phyloP scores from a whole-genome alignment of 2,888 invertebrate genomes.

The Lissonota sp. region DNA sequence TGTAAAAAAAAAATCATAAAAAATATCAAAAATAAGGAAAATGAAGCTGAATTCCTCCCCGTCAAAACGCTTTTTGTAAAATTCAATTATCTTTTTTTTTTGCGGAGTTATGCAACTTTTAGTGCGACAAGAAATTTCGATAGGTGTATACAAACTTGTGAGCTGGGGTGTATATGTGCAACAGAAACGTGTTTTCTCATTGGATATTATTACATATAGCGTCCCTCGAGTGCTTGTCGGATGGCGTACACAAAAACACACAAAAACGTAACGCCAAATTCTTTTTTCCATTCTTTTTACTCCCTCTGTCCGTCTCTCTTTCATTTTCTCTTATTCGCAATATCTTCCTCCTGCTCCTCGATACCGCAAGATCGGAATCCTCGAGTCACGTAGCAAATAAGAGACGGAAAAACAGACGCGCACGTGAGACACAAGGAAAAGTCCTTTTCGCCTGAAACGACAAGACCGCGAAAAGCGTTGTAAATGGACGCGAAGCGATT shows the following conservation, averaged over 20 bases:
- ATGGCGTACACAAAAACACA: conserved; percentile 12
- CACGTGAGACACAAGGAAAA: conserved; percentile 36
- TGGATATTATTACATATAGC: conserved; percentile 35
- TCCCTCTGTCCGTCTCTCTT: background rate
- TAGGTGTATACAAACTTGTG: too few species aligned
- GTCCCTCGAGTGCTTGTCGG: conserved; percentile 22
- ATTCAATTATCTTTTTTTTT: too few species aligned
- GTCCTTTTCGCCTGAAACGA: conserved; percentile 13
- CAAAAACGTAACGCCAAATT: conserved; percentile 37
- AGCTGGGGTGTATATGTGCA: conserved; percentile 8
- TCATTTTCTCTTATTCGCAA: conserved; percentile 33
- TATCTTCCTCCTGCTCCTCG: background rate
- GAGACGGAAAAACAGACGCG: conserved; percentile 26
- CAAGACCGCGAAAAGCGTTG: conserved; percentile 46
- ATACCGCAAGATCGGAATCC: conserved; percentile 24
- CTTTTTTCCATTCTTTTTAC: conserved; percentile 13
- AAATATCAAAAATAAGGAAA: too few species aligned
- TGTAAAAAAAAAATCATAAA: too few species aligned
- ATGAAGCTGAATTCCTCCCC: too few species aligned
- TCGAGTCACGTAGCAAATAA: conserved; percentile 58
- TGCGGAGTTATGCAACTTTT: too few species aligned
- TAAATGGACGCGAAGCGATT: conserved; percentile 11
- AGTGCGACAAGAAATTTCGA: too few species aligned
- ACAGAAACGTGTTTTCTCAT: conserved; percentile 13
- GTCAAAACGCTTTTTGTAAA: too few species aligned